Evolutionary conservation across 2,797 vertebrate genomes (phyloP).

Genomic region (Anguilla obscura): DNA sequence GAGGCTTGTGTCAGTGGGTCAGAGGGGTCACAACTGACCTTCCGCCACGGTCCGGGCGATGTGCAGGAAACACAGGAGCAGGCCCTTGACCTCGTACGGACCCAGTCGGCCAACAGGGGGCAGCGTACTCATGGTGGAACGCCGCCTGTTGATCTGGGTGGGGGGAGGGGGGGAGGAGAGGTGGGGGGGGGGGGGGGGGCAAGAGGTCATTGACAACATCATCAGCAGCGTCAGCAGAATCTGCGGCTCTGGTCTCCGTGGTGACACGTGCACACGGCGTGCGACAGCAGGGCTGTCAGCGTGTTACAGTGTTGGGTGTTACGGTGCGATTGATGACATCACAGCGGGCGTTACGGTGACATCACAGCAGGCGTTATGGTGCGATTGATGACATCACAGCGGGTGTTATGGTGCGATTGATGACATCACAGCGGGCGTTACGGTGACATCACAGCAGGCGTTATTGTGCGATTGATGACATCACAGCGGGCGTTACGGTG

Average conservation of each 20-base stretch:
- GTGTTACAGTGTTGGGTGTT: not conserved
- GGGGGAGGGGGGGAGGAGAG: not conserved
- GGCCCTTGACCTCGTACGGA: slow-evolving; percentile 86
- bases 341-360: not conserved
- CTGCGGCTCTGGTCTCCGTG: too few species aligned
- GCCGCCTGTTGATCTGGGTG: slow-evolving; percentile 77
- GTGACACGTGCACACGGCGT: not conserved
- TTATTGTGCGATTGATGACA: too few species aligned
- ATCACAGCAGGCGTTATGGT: not conserved
- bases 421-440: not conserved
- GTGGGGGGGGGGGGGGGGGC: slow-evolving; percentile 11
- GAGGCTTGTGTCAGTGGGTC: not conserved
- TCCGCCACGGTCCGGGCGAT: slow-evolving; percentile 89
- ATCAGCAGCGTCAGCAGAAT: not conserved
- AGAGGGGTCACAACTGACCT: slow-evolving; percentile 70
- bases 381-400: too few species aligned
- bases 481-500: too few species aligned
- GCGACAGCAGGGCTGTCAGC: not conserved
- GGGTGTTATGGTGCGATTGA: not conserved
- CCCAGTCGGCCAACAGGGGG: slow-evolving; percentile 81
- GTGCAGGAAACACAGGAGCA: slow-evolving; percentile 90
- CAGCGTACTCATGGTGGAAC: slow-evolving; percentile 80
- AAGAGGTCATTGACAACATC: not conserved
- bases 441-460: too few species aligned
- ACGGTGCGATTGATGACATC: not conserved